Percentiles rank a stretch among this genome's conserved stretches.
These are phyloP conservation scores for Habropoda laboriosa DNA, from an alignment of 1,140 invertebrate genomes.

Conservation along the genomic window DNA sequence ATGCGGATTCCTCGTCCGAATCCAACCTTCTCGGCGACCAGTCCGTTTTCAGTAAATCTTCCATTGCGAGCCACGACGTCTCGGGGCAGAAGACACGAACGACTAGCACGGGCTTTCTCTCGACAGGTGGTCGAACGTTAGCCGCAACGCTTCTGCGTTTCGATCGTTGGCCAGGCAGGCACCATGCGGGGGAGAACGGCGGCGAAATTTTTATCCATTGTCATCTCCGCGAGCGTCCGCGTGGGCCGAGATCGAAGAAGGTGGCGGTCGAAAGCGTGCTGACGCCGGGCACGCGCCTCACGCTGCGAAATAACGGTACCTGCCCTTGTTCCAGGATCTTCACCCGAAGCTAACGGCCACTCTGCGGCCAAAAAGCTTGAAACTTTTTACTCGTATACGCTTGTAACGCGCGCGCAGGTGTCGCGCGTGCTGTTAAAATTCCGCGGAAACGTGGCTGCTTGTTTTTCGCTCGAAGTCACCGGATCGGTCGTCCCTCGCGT, in stretches of 20 bases:
- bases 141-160: constrained; percentile 49
- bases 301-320: constrained; percentile 71
- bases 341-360: constrained; percentile 38
- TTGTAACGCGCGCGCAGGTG: constrained; percentile 27
- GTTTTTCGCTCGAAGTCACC: not conserved
- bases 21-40: not conserved
- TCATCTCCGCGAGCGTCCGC: constrained; percentile 52
- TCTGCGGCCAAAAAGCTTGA: not conserved
- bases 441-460: not conserved
- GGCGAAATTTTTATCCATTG: constrained; percentile 64
- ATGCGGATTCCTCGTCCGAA: too few relatives aligned
- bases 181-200: constrained; percentile 14
- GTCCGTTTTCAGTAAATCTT: constrained; percentile 41
- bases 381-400: constrained; percentile 1
- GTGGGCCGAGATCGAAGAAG: constrained; percentile 43
- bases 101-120: constrained; percentile 40
- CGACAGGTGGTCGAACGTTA: constrained; percentile 60
- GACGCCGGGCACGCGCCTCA: constrained; percentile 72
- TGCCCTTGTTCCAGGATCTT: constrained; percentile 53
- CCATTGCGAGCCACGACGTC: constrained; percentile 8
- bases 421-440: constrained; percentile 34
- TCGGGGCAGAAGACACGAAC: constrained; percentile 1
- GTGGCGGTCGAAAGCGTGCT: constrained; percentile 47
- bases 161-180: constrained; percentile 15
- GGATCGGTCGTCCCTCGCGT: not conserved